phyloP scores from a whole-genome alignment of 2,113 vertebrate genomes.

The Psephotus haematonotus region DNA sequence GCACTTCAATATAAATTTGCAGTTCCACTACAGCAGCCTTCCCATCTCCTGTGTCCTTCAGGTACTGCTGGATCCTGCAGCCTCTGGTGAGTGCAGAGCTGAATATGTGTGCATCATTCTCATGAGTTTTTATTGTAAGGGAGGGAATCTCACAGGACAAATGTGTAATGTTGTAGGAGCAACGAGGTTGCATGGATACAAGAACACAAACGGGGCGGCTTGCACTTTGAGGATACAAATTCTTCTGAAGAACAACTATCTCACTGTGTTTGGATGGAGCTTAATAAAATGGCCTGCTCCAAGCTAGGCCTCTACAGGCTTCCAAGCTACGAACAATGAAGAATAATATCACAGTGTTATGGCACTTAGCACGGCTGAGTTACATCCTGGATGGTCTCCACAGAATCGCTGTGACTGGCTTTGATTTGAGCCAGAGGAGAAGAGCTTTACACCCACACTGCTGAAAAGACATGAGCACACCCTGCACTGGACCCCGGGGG shows the following conservation, averaged over 20 bases:
- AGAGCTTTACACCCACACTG: background rate
- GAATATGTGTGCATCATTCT: slow-evolving; percentile 13
- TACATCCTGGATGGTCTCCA: slow-evolving; percentile 48
- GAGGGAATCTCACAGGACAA: slow-evolving; percentile 58
- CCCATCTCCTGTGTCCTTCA: background rate
- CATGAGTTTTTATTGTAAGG: slow-evolving; percentile 41
- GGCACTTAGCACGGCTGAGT: slow-evolving; percentile 15
- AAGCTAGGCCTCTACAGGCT: slow-evolving; percentile 43
- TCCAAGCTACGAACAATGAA: slow-evolving; percentile 41
- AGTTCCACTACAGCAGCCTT: background rate
- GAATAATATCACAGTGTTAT: slow-evolving; percentile 48
- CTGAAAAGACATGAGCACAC: background rate
- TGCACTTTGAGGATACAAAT: slow-evolving; percentile 16
- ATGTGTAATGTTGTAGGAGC: slow-evolving; percentile 52
- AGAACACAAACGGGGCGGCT: slow-evolving; percentile 31
- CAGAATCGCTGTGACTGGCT: background rate
- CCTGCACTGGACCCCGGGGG: background rate
- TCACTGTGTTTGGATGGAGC: slow-evolving; percentile 42
- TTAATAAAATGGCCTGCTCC: slow-evolving; percentile 35
- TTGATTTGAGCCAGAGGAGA: slow-evolving; percentile 10
- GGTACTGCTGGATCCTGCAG: background rate
- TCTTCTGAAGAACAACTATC: slow-evolving; percentile 7
- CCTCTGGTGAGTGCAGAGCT: background rate
- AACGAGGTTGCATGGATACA: slow-evolving; percentile 59
- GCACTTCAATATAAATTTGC: background rate